Evolutionary conservation across 2,113 vertebrate genomes (phyloP).

Genomic region (Ctenomys sociabilis): DNA sequence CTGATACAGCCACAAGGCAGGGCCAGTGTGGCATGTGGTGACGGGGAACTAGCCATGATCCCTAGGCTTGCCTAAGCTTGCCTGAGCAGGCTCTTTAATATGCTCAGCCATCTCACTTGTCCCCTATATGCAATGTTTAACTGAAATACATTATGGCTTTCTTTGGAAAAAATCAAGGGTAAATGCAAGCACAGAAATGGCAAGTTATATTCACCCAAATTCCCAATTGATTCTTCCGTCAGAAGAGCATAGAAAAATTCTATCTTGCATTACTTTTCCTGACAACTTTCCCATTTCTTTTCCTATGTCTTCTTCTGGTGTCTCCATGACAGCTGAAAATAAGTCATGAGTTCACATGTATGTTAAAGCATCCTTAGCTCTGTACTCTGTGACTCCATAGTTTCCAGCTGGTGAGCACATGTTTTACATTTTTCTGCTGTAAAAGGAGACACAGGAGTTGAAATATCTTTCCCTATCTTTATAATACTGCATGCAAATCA

Average conservation of each 20-base stretch:
- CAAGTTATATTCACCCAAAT: neutral
- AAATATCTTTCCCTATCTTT: neutral
- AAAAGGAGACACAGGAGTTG: neutral
- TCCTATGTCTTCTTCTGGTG: neutral
- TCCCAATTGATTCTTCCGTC: neutral
- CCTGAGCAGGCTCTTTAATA: too few species aligned
- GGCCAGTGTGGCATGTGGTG: too few species aligned
- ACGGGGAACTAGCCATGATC: too few species aligned
- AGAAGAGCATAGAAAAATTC: neutral
- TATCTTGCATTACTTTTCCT: neutral
- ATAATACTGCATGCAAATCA: neutral
- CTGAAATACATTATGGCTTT: neutral
- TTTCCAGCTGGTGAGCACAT: constrained; percentile 7
- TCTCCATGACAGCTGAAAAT: neutral
- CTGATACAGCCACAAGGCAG: too few species aligned
- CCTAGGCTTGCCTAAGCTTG: too few species aligned
- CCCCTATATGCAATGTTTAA: neutral
- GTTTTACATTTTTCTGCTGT: neutral
- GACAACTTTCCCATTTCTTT: neutral
- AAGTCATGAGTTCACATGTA: neutral
- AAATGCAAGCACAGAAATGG: neutral
- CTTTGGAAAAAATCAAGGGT: constrained; percentile 30
- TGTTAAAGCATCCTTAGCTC: neutral
- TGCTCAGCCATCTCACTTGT: too few species aligned
- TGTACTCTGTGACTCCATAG: neutral